Evolutionary conservation across 2,888 invertebrate genomes (phyloP).

Genomic region (Cylloceria caligata): DNA sequence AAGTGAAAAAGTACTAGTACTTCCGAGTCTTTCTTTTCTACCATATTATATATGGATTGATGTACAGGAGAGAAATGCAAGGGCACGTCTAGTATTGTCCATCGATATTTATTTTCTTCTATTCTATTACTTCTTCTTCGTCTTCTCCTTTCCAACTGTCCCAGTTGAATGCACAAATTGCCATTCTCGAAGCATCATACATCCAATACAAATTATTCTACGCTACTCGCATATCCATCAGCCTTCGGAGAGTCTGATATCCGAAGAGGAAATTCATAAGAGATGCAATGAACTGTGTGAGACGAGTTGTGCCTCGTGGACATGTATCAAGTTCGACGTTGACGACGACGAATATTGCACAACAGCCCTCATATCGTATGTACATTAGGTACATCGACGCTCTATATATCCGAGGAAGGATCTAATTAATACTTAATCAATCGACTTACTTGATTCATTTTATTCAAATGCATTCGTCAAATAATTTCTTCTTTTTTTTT

Average conservation of each 20-base stretch:
- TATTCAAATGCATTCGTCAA: no score
- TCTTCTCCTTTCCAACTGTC: slow-evolving; percentile 1
- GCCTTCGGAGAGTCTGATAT: not conserved
- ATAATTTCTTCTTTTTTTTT: no score
- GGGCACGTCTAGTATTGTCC: slow-evolving; percentile 14
- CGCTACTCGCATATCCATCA: not conserved
- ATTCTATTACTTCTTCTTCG: not conserved
- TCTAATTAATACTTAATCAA: not conserved
- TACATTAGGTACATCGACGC: not conserved
- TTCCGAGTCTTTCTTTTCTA: slow-evolving; percentile 6
- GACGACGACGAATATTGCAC: slow-evolving; percentile 25
- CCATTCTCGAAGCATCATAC: not conserved
- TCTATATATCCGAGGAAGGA: not conserved
- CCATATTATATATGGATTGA: slow-evolving; percentile 3
- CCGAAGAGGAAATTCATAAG: slow-evolving; percentile 34
- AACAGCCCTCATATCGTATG: not conserved
- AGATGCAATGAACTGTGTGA: slow-evolving; percentile 15
- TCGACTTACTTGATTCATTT: not conserved
- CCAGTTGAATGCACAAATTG: not conserved
- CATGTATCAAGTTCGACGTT: not conserved
- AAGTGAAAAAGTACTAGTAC: not conserved
- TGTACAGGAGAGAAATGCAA: slow-evolving; percentile 15
- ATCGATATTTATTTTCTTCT: slow-evolving; percentile 9
- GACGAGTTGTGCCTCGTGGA: slow-evolving; percentile 31
- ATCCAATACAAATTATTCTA: slow-evolving; percentile 13